Evolutionary conservation across 2,888 invertebrate species (phyloP), one percentile per base, ranked within the genome.

Genomic region (Cartodere bifasciata): DNA sequence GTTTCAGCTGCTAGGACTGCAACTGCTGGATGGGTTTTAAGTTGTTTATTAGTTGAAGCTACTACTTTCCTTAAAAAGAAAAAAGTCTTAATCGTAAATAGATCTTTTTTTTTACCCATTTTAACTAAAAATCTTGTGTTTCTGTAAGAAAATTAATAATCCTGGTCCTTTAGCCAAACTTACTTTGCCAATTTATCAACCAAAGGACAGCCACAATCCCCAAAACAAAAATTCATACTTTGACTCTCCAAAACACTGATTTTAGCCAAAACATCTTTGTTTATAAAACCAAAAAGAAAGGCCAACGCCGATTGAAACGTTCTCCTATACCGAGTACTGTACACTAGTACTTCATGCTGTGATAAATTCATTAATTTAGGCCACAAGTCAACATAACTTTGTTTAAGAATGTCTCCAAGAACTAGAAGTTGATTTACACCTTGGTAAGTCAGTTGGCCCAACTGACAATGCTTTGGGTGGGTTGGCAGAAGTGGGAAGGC

Each of bases 251-350:
- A 63, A 9, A 90, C 68, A 14, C 66, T 66, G 4, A 86, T 60
- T 32, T 74, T 73, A 5, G 72, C 60, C 46, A 78, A 63, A 28
- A 75, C 67, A 33, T 81, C 78, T 2, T 65, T 58, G 3, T 77
- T 74, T 20, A 86, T 60, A 38, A 87, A 68, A 1, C 77, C 72
- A 50, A 74, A 83, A 3, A 85, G 55, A 42, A 87, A 67, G 0
- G 86, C 86, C 43, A 87, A 65, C 0, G 85, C 80, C 45, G 91
- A 91, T 60, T 92, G 92, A 50, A 85, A 87, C 11, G 94, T 94
- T 46, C 95, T 70, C 1, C 88, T 62, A 55, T 87, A 90, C 23
- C 82, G 70, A 0, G 92, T 91, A 43, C 86, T 84, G 53, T 77
- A 80, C 4, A 81, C 68, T 9, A 78, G 52, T 16, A 81, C 63